These are phyloP conservation scores for Tridacna gigas DNA, from an alignment of 2,888 invertebrate species.

Conservation along the genomic window DNA sequence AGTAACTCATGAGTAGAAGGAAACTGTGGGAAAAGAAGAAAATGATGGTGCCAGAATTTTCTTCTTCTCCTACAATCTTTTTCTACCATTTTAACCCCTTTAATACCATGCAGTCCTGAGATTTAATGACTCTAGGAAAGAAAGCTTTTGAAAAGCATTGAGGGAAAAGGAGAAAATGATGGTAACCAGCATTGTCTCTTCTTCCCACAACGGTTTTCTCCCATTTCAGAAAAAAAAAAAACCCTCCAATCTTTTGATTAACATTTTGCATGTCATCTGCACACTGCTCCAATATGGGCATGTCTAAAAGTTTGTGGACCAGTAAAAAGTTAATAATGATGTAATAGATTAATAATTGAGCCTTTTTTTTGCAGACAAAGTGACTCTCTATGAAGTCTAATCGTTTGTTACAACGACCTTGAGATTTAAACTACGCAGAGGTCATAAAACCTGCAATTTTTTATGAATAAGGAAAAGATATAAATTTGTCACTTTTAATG, in stretches of 20 bases:
- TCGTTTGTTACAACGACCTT: not conserved
- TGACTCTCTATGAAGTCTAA: not conserved
- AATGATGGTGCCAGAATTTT: not conserved
- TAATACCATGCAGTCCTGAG: no score
- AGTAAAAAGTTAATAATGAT: not conserved
- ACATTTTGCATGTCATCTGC: no score
- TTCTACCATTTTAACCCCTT: not conserved
- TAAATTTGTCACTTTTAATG: constrained; percentile 13
- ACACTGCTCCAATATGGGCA: no score
- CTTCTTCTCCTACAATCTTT: not conserved
- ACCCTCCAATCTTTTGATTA: no score
- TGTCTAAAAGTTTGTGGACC: no score
- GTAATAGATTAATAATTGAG: constrained; percentile 3
- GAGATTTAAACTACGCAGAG: not conserved
- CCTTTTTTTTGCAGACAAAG: constrained; percentile 1
- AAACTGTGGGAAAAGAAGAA: no score
- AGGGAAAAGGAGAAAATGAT: no score
- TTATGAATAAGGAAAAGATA: constrained; percentile 5
- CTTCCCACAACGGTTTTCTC: not conserved
- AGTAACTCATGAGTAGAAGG: no score
- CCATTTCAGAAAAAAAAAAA: not conserved
- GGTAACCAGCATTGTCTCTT: not conserved
- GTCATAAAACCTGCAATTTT: not conserved
- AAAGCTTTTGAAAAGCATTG: no score
- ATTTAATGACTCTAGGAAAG: no score